Conservation (phyloP, 2,888 invertebrate species). For the Anagyrus pseudococci region DNA sequence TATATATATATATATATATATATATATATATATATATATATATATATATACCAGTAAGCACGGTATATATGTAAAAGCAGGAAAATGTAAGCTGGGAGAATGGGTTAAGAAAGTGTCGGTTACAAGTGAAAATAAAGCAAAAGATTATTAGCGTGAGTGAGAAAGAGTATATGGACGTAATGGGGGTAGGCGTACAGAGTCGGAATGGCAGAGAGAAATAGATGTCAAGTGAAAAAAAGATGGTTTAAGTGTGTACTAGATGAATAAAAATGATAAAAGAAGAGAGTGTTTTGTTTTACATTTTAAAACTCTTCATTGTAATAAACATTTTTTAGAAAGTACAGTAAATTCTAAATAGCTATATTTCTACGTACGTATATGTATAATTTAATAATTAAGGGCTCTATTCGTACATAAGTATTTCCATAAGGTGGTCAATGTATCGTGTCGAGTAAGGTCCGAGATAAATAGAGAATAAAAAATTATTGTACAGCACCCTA, state of each 20-base stretch:
- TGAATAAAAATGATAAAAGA: conserved; percentile 1
- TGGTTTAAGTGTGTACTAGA: too few relatives aligned
- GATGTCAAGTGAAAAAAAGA: background rate
- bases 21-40: conserved; percentile 21
- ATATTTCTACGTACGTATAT: conserved; percentile 57
- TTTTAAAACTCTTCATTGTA: conserved; percentile 51
- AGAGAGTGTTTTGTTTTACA: conserved; percentile 50
- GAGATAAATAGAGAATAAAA: conserved; percentile 6
- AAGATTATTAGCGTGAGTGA: conserved; percentile 29
- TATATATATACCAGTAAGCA: background rate
- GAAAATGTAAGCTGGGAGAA: too few relatives aligned
- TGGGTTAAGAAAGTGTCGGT: conserved; percentile 32
- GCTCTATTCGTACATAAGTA: conserved; percentile 52
- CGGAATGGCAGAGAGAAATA: too few relatives aligned
- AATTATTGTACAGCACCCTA: conserved; percentile 39
- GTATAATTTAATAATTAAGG: conserved; percentile 48
- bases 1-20: conserved; percentile 30
- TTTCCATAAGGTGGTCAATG: conserved; percentile 51
- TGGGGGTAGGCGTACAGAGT: too few relatives aligned
- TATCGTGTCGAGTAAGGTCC: conserved; percentile 52
- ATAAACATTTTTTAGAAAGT: conserved; percentile 50
- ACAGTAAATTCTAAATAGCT: conserved; percentile 57
- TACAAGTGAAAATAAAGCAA: conserved; percentile 11
- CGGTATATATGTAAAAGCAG: background rate
- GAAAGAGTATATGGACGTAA: conserved; percentile 6